Conservation (phyloP, 1,140 invertebrate genomes). For the Pantala flavescens region DNA sequence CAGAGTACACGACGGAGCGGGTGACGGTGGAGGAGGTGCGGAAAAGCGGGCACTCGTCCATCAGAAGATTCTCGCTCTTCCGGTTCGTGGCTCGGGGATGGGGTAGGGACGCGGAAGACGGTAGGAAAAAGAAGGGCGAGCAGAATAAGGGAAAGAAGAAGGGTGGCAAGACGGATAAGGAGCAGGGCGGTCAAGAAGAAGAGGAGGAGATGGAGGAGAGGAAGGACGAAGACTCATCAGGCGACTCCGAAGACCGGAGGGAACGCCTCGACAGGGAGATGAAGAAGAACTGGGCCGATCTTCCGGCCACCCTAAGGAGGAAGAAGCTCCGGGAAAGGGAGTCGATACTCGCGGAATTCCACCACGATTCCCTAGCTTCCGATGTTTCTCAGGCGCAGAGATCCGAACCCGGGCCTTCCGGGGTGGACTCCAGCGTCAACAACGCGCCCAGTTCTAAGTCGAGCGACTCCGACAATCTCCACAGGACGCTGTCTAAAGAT, state of each 20-base stretch:
- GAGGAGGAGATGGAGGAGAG: constrained; percentile 23
- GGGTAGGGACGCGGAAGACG: neutral
- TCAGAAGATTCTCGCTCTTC: neutral
- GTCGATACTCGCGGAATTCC: constrained; percentile 13
- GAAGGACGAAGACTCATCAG: constrained; percentile 16
- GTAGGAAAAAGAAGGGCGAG: constrained; percentile 7
- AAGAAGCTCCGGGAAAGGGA: constrained; percentile 7
- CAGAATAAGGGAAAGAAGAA: constrained; percentile 13
- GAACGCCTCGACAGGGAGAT: constrained; percentile 11
- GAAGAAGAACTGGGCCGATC: constrained; percentile 35
- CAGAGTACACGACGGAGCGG: neutral
- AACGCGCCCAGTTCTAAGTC: neutral
- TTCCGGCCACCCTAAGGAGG: constrained; percentile 36
- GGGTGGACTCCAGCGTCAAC: neutral
- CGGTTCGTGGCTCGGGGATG: neutral
- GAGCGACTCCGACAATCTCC: neutral
- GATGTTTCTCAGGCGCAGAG: neutral
- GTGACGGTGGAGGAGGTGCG: neutral
- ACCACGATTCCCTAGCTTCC: neutral
- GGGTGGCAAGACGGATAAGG: constrained; percentile 8
- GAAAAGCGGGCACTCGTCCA: neutral
- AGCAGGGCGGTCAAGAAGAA: constrained; percentile 13
- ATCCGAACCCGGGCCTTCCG: neutral
- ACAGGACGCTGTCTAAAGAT: neutral
- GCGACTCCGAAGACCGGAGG: neutral